A percentile compares a stretch with the other conserved stretches of the same genome.
These are phyloP conservation scores for Perca flavescens DNA, from an alignment of 2,113 vertebrate genomes.

Conservation along the genomic window DNA sequence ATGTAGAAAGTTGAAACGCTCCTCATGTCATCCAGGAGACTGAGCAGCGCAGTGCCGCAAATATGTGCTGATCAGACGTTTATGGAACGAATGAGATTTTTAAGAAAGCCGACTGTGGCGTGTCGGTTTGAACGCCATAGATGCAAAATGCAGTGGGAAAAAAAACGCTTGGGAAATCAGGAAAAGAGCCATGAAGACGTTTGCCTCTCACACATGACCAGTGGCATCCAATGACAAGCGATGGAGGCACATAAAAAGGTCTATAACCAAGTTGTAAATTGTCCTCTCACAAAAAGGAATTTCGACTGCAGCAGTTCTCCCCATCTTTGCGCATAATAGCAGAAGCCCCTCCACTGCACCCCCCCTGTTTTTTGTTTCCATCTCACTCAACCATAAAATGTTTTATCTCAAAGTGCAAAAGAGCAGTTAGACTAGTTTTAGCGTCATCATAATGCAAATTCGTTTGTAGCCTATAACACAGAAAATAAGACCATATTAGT, in stretches of 20 bases:
- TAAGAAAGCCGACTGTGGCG: slow-evolving; percentile 90
- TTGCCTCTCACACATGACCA: slow-evolving; percentile 98
- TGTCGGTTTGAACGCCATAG: slow-evolving; percentile 90
- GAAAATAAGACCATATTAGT: background rate
- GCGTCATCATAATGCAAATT: background rate
- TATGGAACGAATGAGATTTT: slow-evolving; percentile 55
- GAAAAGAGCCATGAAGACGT: slow-evolving; percentile 96
- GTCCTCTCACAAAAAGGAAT: slow-evolving; percentile 99
- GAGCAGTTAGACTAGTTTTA: background rate
- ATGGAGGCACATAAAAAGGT: slow-evolving; percentile 98
- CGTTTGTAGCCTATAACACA: background rate
- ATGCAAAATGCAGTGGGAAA: slow-evolving; percentile 90
- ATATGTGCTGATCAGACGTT: slow-evolving; percentile 48
- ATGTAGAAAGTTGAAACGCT: slow-evolving; percentile 53
- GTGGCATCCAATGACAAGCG: slow-evolving; percentile 97
- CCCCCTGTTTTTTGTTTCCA: background rate
- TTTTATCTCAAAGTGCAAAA: background rate
- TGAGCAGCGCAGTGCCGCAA: slow-evolving; percentile 24
- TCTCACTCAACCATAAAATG: background rate
- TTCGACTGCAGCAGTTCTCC: slow-evolving; percentile 93
- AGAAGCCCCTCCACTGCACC: slow-evolving; percentile 83
- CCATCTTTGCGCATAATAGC: slow-evolving; percentile 91
- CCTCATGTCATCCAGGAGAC: slow-evolving; percentile 55
- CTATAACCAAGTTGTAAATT: slow-evolving; percentile 99
- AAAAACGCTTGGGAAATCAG: slow-evolving; percentile 95